Evolutionary conservation across 1,140 invertebrate species (phyloP), one percentile per base, ranked within the genome.

Genomic region (Drosophila triauraria): DNA sequence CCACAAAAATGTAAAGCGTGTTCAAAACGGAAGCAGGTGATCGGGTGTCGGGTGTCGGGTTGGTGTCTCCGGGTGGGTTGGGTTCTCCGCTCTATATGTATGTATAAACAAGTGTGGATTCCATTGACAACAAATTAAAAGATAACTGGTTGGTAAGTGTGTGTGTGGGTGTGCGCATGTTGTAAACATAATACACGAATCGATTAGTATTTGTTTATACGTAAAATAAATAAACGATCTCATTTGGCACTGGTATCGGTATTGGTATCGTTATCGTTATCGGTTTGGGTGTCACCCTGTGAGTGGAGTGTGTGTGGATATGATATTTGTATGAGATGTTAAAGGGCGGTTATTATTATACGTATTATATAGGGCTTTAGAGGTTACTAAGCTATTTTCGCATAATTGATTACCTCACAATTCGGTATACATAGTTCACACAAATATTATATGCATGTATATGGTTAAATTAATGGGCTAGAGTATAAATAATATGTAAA

Each of bases 151-250:
- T 17, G 59, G 32, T 20, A 20, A 20, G 20, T 63, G 65, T 47
- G 32, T 10, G 32, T 67, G 56, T 30, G 72, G 62, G 75, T 65
- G 50, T 68, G 70, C 63, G 60, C 48, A 47, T 80, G 71, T 71
- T 63, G 82, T 86, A 86, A 86, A 85, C 82, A 80, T 70, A 85
- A 84, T 78, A 87, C 83, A 91, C 78, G 88, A 91, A 91, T 91
- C 90, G 90, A 91, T 91, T 91, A 91, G 90, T 91, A 91, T 90
- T 79, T 80, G 62, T 86, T 64, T 81, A 59, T 72, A 65, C 35
- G 40, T 77, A 71, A 65, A 57, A 58, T 70, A 60, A 54, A 54
- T 23, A 80, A 75, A 78, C 51, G 35, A 71, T 63, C 47, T 60
- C 44, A 61, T 43, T 60, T 67, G 69, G 40, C 62, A 47, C 46